A percentile compares a stretch with the other conserved stretches of the same genome.
These are phyloP conservation scores for Drosophila testacea DNA, from an alignment of 2,888 invertebrate genomes.

Conservation along the genomic window DNA sequence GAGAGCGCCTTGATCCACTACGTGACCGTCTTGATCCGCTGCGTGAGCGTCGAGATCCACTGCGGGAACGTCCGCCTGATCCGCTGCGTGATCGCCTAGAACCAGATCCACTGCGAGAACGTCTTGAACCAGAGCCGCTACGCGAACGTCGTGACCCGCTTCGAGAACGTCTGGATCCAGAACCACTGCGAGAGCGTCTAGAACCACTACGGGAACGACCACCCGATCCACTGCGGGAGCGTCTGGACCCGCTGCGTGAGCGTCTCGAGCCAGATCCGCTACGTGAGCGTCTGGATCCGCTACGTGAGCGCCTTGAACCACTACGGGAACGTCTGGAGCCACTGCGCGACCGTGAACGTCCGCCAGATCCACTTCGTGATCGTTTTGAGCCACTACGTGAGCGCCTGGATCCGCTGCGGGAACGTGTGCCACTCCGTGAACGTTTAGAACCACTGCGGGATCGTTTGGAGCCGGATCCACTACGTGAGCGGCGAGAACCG, in stretches of 20 bases:
- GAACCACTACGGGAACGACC: constrained; percentile 56
- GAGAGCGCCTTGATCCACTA: constrained; percentile 68
- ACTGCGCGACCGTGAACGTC: constrained; percentile 73
- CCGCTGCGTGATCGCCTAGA: constrained; percentile 72
- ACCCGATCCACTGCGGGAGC: constrained; percentile 61
- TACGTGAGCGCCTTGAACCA: constrained; percentile 69
- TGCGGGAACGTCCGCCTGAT: constrained; percentile 50
- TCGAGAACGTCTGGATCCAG: constrained; percentile 61
- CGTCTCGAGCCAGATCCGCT: constrained; percentile 35
- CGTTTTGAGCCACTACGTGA: constrained; percentile 70
- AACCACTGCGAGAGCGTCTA: constrained; percentile 60
- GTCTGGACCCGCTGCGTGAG: constrained; percentile 41
- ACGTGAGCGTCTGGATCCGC: constrained; percentile 44
- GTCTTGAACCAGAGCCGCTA: constrained; percentile 54
- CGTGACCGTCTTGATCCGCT: constrained; percentile 64
- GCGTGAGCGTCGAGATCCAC: constrained; percentile 54
- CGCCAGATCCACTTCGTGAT: constrained; percentile 52
- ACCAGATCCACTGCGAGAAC: constrained; percentile 38
- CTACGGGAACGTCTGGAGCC: constrained; percentile 62
- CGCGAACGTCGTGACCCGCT: constrained; percentile 55
- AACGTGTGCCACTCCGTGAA: constrained; percentile 52
- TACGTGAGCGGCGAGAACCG: constrained; percentile 64
- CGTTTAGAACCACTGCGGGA: constrained; percentile 56
- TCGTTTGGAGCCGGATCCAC: constrained; percentile 47
- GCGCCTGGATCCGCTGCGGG: constrained; percentile 60